Evolutionary conservation across 2,113 vertebrate species (phyloP).

Genomic region (Malurus cyaneus): DNA sequence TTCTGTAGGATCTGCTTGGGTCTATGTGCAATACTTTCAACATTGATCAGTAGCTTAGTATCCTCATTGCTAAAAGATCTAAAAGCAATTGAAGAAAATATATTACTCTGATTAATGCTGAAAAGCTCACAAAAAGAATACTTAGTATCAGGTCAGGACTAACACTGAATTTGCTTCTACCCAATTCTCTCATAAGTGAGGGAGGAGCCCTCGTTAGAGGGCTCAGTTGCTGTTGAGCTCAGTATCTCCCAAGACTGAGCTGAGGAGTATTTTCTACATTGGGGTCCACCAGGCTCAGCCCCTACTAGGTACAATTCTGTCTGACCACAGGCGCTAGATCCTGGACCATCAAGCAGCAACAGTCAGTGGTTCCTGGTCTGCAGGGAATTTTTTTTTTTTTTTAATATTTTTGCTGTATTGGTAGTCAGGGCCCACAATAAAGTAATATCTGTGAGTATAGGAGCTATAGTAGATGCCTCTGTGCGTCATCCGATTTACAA

Average conservation of each 20-base stretch:
- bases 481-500: neutral
- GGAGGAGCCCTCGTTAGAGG: neutral
- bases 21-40: neutral
- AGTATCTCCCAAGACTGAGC: neutral
- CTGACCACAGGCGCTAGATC: neutral
- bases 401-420: neutral
- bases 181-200: neutral
- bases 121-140: neutral
- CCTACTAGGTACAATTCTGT: neutral
- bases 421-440: neutral
- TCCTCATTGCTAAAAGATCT: neutral
- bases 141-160: neutral
- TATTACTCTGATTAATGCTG: neutral
- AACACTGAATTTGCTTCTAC: neutral
- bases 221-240: neutral
- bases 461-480: neutral
- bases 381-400: neutral
- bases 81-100: neutral
- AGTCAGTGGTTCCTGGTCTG: neutral
- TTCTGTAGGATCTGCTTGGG: neutral
- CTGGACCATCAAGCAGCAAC: neutral
- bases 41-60: neutral
- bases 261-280: neutral
- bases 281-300: neutral
- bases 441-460: neutral